A percentile compares a stretch with the other conserved stretches of the same genome.
Evolutionary conservation across 2,797 vertebrate genomes (phyloP).

Genomic region (Toxotes lorentzi): DNA sequence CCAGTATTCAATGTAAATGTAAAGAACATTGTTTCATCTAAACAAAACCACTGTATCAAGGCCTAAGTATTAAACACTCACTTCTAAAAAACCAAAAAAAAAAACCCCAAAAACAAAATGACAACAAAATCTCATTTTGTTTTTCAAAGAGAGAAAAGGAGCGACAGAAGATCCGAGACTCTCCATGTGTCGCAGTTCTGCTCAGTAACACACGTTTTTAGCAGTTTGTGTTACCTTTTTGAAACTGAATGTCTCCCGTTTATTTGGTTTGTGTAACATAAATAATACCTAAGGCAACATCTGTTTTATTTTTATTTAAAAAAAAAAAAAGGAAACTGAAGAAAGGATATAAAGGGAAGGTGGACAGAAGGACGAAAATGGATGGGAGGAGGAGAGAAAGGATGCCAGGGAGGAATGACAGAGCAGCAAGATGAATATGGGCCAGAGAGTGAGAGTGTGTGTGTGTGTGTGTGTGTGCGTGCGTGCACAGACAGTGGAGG

Average conservation of each 20-base stretch:
- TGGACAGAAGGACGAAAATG: conserved; percentile 36
- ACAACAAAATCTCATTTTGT: conserved; percentile 59
- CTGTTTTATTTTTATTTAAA: conserved; percentile 75
- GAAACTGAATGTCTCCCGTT: conserved; percentile 78
- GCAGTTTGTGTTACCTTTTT: conserved; percentile 53
- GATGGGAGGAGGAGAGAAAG: conserved; percentile 20
- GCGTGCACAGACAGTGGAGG: conserved; percentile 50
- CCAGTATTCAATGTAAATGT: conserved; percentile 76
- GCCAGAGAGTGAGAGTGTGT: conserved; percentile 16
- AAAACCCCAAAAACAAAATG: conserved; percentile 54
- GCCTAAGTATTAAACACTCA: conserved; percentile 82
- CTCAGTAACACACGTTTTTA: conserved; percentile 57
- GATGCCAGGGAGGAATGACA: conserved; percentile 50
- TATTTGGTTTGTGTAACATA: conserved; percentile 88
- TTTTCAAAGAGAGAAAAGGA: conserved; percentile 43
- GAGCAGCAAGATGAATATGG: conserved; percentile 54
- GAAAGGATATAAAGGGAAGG: conserved; percentile 24
- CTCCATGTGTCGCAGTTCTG: conserved; percentile 57
- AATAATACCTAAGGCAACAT: conserved; percentile 89
- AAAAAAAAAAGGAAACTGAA: conserved; percentile 39
- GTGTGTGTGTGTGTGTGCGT: conserved; percentile 16
- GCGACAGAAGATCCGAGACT: conserved; percentile 54
- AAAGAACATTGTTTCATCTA: conserved; percentile 76
- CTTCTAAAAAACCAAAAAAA: conserved; percentile 72
- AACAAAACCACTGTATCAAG: conserved; percentile 78